phyloP scores from a whole-genome alignment of 2,888 invertebrate species.

The Criorhina ranunculi region DNA sequence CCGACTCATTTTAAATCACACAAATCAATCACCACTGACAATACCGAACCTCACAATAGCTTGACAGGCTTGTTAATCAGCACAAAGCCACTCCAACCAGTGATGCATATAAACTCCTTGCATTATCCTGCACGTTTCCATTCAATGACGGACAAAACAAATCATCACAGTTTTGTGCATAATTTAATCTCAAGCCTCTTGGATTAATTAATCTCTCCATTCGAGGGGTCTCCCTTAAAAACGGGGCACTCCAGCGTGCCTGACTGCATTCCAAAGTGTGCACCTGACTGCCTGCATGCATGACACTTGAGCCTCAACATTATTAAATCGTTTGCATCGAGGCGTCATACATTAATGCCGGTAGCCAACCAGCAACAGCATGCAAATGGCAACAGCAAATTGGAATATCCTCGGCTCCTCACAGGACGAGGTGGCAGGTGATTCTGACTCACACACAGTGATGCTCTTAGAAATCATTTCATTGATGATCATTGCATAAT shows the following conservation, averaged over 20 bases:
- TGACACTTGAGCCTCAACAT: slow-evolving; percentile 28
- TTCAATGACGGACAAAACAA: slow-evolving; percentile 19
- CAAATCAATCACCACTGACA: no score
- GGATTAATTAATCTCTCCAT: slow-evolving; percentile 22
- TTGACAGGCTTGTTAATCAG: no score
- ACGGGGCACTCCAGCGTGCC: neutral
- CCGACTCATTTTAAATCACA: no score
- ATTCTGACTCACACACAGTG: neutral
- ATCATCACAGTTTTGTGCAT: slow-evolving; percentile 38
- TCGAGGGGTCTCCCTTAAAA: slow-evolving; percentile 5
- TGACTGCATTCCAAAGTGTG: neutral
- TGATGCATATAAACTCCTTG: neutral
- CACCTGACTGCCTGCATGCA: neutral
- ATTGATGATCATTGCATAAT: slow-evolving; percentile 56
- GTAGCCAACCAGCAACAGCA: slow-evolving; percentile 19
- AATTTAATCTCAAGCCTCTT: slow-evolving; percentile 26
- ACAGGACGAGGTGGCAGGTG: slow-evolving; percentile 1
- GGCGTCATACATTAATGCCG: slow-evolving; percentile 45
- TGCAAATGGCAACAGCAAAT: slow-evolving; percentile 6
- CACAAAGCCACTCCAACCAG: neutral
- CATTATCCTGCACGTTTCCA: neutral
- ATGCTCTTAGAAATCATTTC: slow-evolving; percentile 27
- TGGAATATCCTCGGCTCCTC: slow-evolving; percentile 14
- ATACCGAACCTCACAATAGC: no score
- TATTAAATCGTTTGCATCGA: slow-evolving; percentile 54